phyloP scores from a whole-genome alignment of 2,888 invertebrate species.

The Dromius quadrimaculatus region DNA sequence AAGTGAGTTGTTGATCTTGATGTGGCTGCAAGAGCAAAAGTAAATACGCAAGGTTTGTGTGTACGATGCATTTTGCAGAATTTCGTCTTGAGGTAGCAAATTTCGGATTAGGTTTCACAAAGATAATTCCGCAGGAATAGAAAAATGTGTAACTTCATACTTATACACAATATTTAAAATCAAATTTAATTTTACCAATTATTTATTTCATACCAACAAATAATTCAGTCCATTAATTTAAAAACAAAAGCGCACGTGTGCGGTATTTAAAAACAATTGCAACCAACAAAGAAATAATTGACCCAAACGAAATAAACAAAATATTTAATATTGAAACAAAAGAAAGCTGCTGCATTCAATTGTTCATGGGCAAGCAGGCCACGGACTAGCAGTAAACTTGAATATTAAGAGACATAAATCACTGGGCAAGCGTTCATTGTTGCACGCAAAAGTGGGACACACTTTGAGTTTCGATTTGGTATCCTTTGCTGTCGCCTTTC shows the following conservation, averaged over 20 bases:
- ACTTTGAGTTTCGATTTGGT: conserved; percentile 35
- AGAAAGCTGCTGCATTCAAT: conserved; percentile 42
- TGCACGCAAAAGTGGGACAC: conserved; percentile 41
- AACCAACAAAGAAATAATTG: conserved; percentile 24
- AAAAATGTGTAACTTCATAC: no score
- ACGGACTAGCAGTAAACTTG: conserved; percentile 42
- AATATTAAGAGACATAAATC: conserved; percentile 48
- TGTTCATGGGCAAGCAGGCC: conserved; percentile 37
- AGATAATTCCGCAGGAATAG: conserved; percentile 11
- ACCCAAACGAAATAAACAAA: conserved; percentile 36
- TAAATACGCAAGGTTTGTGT: neutral
- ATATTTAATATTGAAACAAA: conserved; percentile 42
- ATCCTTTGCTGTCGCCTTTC: no score
- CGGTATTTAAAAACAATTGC: conserved; percentile 29
- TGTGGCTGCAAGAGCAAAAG: neutral
- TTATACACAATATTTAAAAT: no score
- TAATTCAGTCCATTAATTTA: conserved; percentile 24
- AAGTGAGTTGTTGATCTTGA: neutral
- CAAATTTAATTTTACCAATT: no score
- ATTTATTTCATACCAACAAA: no score
- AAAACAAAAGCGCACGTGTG: neutral
- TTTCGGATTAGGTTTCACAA: conserved; percentile 28
- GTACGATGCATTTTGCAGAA: neutral
- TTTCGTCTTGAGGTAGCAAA: conserved; percentile 3
- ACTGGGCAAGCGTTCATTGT: conserved; percentile 43